A percentile compares a stretch with the other conserved stretches of the same genome.
These are phyloP conservation scores for Cheilosia scutellata DNA, from an alignment of 2,888 invertebrate genomes.

Conservation along the genomic window DNA sequence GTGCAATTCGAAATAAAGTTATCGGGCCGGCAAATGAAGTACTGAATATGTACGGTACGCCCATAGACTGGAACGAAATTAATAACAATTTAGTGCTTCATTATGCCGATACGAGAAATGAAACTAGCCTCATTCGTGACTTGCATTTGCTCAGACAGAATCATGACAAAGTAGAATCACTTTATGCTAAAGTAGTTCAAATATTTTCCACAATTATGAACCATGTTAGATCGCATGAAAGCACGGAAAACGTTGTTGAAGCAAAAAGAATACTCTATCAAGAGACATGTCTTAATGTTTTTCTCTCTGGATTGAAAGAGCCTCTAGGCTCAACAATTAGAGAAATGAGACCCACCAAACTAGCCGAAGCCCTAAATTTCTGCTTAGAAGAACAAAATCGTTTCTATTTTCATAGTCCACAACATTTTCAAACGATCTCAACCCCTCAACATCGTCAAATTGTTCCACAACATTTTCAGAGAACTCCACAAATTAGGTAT, in stretches of 20 bases:
- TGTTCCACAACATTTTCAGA: conserved; percentile 2
- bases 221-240: conserved; percentile 14
- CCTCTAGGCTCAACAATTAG: conserved; percentile 59
- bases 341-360: conserved; percentile 72
- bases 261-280: conserved; percentile 7
- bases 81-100: conserved; percentile 54
- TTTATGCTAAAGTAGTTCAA: conserved; percentile 10
- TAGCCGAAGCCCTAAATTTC: conserved; percentile 65
- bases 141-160: conserved; percentile 9
- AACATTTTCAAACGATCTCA: conserved; percentile 1
- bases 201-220: conserved; percentile 19
- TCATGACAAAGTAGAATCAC: conserved; percentile 3
- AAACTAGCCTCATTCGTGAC: conserved; percentile 47
- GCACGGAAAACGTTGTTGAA: neutral
- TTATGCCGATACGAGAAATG: conserved; percentile 62
- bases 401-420: conserved; percentile 3
- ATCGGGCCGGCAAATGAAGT: conserved; percentile 57
- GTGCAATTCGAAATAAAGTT: conserved; percentile 52
- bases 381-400: conserved; percentile 44
- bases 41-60: conserved; percentile 58
- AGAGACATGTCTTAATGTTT: conserved; percentile 75
- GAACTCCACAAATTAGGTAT: conserved; percentile 32
- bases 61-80: conserved; percentile 46
- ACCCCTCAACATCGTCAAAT: conserved; percentile 8
- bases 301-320: conserved; percentile 61